Evolutionary conservation across 2,797 vertebrate species (phyloP).

Genomic region (Liparis tanakae): DNA sequence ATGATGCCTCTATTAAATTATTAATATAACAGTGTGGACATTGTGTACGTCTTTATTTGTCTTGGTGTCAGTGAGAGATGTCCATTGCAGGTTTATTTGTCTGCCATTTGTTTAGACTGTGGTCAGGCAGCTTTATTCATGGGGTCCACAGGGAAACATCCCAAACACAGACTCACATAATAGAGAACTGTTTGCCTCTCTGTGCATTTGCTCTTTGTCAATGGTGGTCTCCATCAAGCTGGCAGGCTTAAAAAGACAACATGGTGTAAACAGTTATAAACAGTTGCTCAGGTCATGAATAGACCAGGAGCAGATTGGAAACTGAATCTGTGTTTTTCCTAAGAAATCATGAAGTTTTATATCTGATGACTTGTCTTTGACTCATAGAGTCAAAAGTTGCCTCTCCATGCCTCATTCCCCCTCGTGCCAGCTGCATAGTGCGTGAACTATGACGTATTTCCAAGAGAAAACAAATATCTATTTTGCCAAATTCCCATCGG

Average conservation of each 20-base stretch:
- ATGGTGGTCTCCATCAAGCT: constrained; percentile 32
- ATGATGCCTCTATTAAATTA: background rate
- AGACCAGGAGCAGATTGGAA: constrained; percentile 1
- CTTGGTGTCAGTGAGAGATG: constrained; percentile 32
- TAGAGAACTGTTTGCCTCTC: constrained; percentile 32
- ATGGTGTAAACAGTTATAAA: background rate
- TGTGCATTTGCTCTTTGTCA: constrained; percentile 43
- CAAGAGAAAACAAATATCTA: constrained; percentile 32
- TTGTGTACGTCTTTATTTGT: background rate
- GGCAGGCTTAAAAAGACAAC: constrained; percentile 12
- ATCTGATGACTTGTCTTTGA: constrained; percentile 32
- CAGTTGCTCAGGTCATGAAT: constrained; percentile 4
- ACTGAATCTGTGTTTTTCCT: constrained; percentile 28
- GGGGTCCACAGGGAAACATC: constrained; percentile 43
- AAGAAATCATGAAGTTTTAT: background rate
- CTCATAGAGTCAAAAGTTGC: constrained; percentile 28
- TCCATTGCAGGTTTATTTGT: constrained; percentile 58
- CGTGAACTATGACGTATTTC: constrained; percentile 33
- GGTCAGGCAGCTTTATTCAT: constrained; percentile 49
- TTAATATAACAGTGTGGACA: background rate
- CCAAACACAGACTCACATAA: constrained; percentile 49
- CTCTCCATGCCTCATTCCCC: background rate
- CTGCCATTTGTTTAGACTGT: constrained; percentile 67
- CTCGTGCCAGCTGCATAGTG: constrained; percentile 14
- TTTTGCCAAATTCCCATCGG: constrained; percentile 28